Evolutionary conservation across 2,797 vertebrate genomes (phyloP), one percentile per base, ranked within the genome.

Genomic region (Eupleurogrammus muticus): DNA sequence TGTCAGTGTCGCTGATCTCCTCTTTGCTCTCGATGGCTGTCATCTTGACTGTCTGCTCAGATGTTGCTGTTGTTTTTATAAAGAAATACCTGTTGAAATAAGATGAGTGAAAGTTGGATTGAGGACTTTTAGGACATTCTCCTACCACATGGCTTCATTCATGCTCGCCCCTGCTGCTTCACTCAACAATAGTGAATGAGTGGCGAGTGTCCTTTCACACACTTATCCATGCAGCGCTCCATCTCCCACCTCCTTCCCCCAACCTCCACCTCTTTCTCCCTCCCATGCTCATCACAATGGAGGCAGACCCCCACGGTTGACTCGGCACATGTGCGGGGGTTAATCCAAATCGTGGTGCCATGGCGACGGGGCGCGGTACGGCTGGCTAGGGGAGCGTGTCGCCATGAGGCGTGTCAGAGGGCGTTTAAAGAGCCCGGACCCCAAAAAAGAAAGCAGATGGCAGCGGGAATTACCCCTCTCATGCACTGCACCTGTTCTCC

Each of bases 1-100:
- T 97, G 91, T 97, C 96, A 0, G 94, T 94, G 89, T 97, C 96
- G 56, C 96, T 97, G 91, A 93, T 93, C 87, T 97, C 96, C 84
- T 96, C 96, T 90, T 95, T 97, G 66, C 87, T 92, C 82, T 96
- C 95, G 76, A 95, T 94, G 81, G 86, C 73, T 3, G 89, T 92
- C 91, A 92, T 93, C 70, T 68, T 66, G 24, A 70, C 49, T 67
- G 1, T 64, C 36, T 67, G 62, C 70, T 66, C 56, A 74, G 23
- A 5, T 28, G 48, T 55, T 44, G 38, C 14, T 40, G 38, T 40
- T 40, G 14, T 17, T 44, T 66, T n/a, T 66, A 44, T 40, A 44
- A 59, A 57, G 61, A 60, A 59, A 73, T 42, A 80, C 82, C 93
- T 94, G 92, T 80, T 72, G 57, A 83, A 73, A 63, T 21, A 9